Percentiles rank a stretch among this genome's conserved stretches.
Conservation (phyloP, 2,888 invertebrate genomes). For the Allacma fusca region DNA sequence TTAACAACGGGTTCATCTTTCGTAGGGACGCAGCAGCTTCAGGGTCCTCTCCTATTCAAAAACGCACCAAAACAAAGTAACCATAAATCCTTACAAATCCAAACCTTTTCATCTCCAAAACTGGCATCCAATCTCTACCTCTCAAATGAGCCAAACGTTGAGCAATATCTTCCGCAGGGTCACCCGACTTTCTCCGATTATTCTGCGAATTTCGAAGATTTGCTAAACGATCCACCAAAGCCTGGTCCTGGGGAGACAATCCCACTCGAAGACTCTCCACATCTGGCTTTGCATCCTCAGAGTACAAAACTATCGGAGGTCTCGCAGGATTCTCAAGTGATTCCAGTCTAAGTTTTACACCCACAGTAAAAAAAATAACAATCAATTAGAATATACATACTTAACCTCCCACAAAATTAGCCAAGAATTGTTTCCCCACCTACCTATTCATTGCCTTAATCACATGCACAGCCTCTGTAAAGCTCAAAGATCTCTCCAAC, state of each 20-base stretch:
- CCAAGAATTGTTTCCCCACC: too few species aligned
- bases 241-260: constrained; percentile 69
- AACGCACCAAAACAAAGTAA: neutral
- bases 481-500: constrained; percentile 26
- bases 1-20: neutral
- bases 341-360: constrained; percentile 66
- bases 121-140: constrained; percentile 64
- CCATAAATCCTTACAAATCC: neutral
- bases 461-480: constrained; percentile 46
- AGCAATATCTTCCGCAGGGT: constrained; percentile 67
- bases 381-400: too few species aligned
- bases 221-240: constrained; percentile 74
- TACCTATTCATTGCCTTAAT: constrained; percentile 70
- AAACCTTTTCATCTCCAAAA: neutral
- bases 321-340: constrained; percentile 69
- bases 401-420: too few species aligned
- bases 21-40: neutral
- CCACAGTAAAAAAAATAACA: too few species aligned
- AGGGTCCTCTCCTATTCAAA: constrained; percentile 22
- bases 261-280: constrained; percentile 65
- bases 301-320: constrained; percentile 69
- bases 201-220: constrained; percentile 68
- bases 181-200: constrained; percentile 45
- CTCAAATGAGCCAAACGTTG: constrained; percentile 67
- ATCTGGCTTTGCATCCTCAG: constrained; percentile 61